Base-by-base conservation (phyloP, 2,888 invertebrate species). In the Spodoptera picta region DNA sequence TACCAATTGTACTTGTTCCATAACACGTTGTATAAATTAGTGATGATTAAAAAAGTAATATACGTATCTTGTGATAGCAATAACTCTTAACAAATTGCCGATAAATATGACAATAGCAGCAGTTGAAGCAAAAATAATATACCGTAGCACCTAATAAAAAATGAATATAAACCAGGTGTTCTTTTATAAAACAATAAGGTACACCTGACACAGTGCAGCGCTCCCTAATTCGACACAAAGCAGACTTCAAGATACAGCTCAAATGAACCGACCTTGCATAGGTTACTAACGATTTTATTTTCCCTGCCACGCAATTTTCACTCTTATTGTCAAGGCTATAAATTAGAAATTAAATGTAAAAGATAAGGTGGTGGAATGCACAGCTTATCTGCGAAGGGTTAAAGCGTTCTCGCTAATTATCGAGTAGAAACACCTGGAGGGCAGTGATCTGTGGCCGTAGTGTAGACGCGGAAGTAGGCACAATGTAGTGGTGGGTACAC, bases 371-470 rank as follows among this genome's bases (percentile, higher is more conserved):
- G 84, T 77, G 71, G 75, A 84, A 81, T 82, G 80, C 79, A 75
- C 71, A 69, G 77, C 84, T 87, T 89, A 87, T 88, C 85, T 82
- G 76, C 83, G 81, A 80, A 83, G 77, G 82, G 85, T 86, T 86
- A 80, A 80, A 83, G 85, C 81, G 77, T 83, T 81, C 83, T 83
- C 83, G 87, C 87, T 89, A 90, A 90, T 90, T 88, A 88, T 89
- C 81, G 77, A 83, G 80, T 80, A 82, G 79, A 83, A 83, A 83
- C 83, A 77, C 72, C 79, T 60, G 66, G 60, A 68, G 10, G 57
- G 19, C 67, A 69, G 43, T 27, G 79, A 73, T 27, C 36, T 36
- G 36, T 52, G 42, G 19, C 23, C 1, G 14, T 27, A 19, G 1
- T 27, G 27, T 27, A 80, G 73, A 67, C 6, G 52, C 6, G 27